These are phyloP conservation scores for Danio albolineatus DNA, from an alignment of 2,797 vertebrate genomes.

Conservation along the genomic window DNA sequence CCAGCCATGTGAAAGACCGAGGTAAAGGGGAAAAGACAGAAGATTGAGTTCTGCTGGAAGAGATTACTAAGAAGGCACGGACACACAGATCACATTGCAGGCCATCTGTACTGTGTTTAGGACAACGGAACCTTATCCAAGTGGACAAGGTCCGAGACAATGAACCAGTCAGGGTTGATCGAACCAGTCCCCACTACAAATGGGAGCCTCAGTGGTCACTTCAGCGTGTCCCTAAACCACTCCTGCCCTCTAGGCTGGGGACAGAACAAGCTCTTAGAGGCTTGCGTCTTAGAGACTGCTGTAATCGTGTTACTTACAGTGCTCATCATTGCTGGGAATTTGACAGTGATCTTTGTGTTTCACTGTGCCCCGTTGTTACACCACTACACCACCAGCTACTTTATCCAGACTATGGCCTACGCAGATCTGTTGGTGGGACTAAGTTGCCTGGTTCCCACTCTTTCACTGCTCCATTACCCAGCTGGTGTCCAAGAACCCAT, in stretches of 20 bases:
- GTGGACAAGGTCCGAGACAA: constrained; percentile 78
- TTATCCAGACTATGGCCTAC: constrained; percentile 99
- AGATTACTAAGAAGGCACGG: constrained; percentile 58
- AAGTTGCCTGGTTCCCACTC: constrained; percentile 95
- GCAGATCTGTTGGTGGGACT: constrained; percentile 97
- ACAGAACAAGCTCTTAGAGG: constrained; percentile 85
- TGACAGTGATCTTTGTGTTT: constrained; percentile 98
- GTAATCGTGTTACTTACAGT: constrained; percentile 94
- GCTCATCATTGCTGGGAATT: constrained; percentile 94
- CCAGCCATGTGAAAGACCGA: constrained; percentile 77
- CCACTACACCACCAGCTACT: constrained; percentile 98
- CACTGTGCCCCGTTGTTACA: constrained; percentile 96
- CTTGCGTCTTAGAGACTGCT: constrained; percentile 93
- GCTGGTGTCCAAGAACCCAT: constrained; percentile 92
- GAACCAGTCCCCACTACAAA: constrained; percentile 85
- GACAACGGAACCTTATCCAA: constrained; percentile 62
- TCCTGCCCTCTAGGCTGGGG: constrained; percentile 96
- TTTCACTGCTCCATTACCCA: constrained; percentile 95
- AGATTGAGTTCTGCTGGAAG: constrained; percentile 66
- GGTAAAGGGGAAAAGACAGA: constrained; percentile 61
- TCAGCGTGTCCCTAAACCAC: constrained; percentile 83
- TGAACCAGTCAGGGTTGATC: constrained; percentile 88
- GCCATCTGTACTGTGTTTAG: constrained; percentile 64
- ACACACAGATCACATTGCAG: constrained; percentile 65
- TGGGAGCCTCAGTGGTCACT: constrained; percentile 73